Evolutionary conservation across 2,113 vertebrate species (phyloP), one percentile per base, ranked within the genome.

Genomic region (Pangasianodon gigas): DNA sequence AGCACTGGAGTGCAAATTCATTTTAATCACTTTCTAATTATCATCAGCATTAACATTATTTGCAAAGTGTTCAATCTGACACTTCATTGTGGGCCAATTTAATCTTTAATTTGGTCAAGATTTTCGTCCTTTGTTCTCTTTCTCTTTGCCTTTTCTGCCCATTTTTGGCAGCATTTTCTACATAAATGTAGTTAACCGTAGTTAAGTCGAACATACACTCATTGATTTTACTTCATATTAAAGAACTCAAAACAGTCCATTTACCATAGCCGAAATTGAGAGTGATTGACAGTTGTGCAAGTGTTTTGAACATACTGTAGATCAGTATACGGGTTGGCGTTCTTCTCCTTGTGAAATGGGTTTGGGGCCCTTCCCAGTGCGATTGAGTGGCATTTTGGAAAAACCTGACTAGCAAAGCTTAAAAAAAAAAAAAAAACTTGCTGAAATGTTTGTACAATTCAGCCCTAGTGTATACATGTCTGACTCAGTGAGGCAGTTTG

Each of bases 401-500:
- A 56, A 83, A 37, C 18, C 32, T 41, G n/a, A 41, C 54, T 41
- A 37, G n/a, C 18, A 41, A 58, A 58, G 7, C 51, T 56, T 10
- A 56, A 21, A 54, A 54, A 48, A 52, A n/a, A 16, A 79, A 77
- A 51, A 52, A n/a, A 54, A 16, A 19, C n/a, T 83, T 83, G 9
- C 32, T 41, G 9, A 83, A 83, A 83, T 58, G 51, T 56, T 82
- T 82, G 46, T 71, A 67, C 26, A 37, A n/a, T 71, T 74, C 67
- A 86, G 67, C 48, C 65, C 48, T 54, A 67, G 26, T 67, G 84
- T 29, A n/a, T 32, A 67, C 62, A n/a, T 3, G 41, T 85, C 84
- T 85, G 84, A 69, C 46, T 69, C 62, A 85, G 48, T 8, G 18
- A 69, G 9, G 46, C 84, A 86, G 65, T 54, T 86, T 86, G 85